phyloP scores from a whole-genome alignment of 1,140 invertebrate genomes.

The Halesus radiatus region DNA sequence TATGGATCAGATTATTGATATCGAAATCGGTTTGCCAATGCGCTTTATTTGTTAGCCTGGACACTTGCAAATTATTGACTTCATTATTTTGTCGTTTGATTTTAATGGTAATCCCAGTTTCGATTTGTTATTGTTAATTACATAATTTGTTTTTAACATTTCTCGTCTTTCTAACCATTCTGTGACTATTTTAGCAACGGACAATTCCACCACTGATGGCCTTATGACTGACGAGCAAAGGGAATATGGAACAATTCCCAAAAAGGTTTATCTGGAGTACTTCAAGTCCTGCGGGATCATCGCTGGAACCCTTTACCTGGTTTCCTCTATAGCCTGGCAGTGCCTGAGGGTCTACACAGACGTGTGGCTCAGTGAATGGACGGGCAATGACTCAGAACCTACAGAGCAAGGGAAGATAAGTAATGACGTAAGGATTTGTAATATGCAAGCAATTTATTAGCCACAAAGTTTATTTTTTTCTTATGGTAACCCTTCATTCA shows the following conservation, averaged over 20 bases:
- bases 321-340: constrained; percentile 73
- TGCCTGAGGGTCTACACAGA: constrained; percentile 73
- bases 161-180: not conserved
- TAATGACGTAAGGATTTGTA: constrained; percentile 5
- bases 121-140: no score
- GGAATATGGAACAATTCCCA: constrained; percentile 75
- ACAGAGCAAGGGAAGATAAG: not conserved
- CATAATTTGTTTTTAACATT: no score
- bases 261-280: constrained; percentile 76
- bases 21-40: no score
- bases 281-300: constrained; percentile 74
- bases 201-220: constrained; percentile 34
- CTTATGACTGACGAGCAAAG: constrained; percentile 69
- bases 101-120: no score
- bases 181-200: constrained; percentile 32
- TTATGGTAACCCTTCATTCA: no score
- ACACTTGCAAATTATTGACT: no score
- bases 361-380: constrained; percentile 77
- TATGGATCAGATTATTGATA: no score
- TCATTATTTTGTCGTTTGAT: no score
- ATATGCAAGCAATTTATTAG: no score
- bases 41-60: no score
- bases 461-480: no score
- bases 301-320: constrained; percentile 70
- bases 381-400: constrained; percentile 58